Base-by-base conservation (phyloP, 2,113 vertebrate species). In the Ptyas mucosa region DNA sequence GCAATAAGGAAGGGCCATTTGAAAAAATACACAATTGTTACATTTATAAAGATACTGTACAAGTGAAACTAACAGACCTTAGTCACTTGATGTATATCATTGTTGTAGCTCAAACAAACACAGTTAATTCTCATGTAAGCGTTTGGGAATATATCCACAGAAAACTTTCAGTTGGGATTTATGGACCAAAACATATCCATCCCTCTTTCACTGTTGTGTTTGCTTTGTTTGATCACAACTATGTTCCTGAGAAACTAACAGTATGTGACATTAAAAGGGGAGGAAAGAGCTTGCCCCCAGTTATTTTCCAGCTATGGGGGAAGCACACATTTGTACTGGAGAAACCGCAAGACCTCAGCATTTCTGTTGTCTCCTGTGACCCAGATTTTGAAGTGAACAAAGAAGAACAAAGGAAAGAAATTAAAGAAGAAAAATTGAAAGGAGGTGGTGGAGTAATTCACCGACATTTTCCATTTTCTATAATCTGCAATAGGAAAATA, bases 251-350 rank as follows among this genome's bases (percentile, higher is more conserved):
- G 85, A 99, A 98, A 94, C 98, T 99, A 91, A 98, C 98, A 0
- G 97, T 99, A 95, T 98, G 98, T 92, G 98, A 98, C 92, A 97
- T 98, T 21, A 98, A 97, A 93, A 98, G 97, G 54, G 97, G 97
- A 23, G 98, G 98, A 29, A 99, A 98, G 96, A 98, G 94, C 51
- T 95, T 98, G 89, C 98, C 99, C 46, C 98, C 99, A 0, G 98
- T 99, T 87, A 98, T 99, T 87, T 98, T 99, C 97, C 98, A 99
- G 53, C 98, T 99, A 54, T 99, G 99, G 99, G 98, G 98, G n/a
- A 99, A 98, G 88, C 98, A 98, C 92, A 97, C 96, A 0, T 98
- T 99, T 94, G 96, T 97, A 39, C 98, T 98, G 90, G 97, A 98
- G 81, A 98, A 97, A 49, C 97, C 98, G 0, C 97, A 98, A 92